phyloP scores from a whole-genome alignment of 2,113 vertebrate genomes.

The Lophura nycthemera region DNA sequence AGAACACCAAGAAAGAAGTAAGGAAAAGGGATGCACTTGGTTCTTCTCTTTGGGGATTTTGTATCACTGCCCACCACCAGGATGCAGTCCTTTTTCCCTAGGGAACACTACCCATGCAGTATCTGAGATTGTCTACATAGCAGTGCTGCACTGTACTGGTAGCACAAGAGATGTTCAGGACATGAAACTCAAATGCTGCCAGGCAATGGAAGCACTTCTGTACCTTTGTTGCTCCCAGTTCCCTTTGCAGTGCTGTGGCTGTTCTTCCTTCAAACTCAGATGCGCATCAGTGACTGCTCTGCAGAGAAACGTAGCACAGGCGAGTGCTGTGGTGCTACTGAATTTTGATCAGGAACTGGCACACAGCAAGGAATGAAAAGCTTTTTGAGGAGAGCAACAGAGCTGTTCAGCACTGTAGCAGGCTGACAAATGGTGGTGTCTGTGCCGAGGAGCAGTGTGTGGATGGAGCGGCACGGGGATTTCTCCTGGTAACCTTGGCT shows the following conservation, averaged over 20 bases:
- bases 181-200: background rate
- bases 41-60: background rate
- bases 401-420: background rate
- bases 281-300: background rate
- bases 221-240: background rate
- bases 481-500: background rate
- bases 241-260: background rate
- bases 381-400: background rate
- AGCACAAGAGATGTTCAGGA: background rate
- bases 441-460: rapidly evolving
- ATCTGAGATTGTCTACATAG: background rate
- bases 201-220: background rate
- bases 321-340: background rate
- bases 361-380: background rate
- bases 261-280: background rate
- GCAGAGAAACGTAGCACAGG: background rate
- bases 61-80: background rate
- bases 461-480: rapidly evolving
- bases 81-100: background rate
- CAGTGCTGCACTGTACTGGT: background rate
- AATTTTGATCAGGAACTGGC: constrained; percentile 40
- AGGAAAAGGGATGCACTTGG: background rate
- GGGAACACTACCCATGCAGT: background rate
- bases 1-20: background rate
- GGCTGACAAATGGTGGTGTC: background rate